Evolutionary conservation across 2,113 vertebrate genomes (phyloP).

Genomic region (Phalacrocorax carbo): DNA sequence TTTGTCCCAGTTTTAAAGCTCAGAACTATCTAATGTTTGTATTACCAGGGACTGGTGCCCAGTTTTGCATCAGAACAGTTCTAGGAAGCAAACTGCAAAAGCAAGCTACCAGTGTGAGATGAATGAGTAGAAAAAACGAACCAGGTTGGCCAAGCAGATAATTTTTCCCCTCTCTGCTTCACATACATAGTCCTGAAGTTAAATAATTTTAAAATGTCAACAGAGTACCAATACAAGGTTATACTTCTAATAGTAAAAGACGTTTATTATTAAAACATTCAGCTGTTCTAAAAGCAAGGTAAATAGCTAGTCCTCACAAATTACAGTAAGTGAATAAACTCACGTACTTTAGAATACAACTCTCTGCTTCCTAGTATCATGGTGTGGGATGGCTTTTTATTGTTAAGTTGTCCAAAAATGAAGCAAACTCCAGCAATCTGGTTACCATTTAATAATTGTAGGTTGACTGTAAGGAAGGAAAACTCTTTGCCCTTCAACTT

Average conservation of each 20-base stretch:
- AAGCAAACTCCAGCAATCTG: background rate
- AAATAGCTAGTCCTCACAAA: background rate
- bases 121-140: background rate
- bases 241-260: background rate
- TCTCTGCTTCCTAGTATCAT: background rate
- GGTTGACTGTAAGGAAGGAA: background rate
- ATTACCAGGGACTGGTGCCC: background rate
- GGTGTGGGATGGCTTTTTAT: background rate
- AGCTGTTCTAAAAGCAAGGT: background rate
- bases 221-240: background rate
- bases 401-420: background rate
- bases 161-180: background rate
- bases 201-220: conserved; percentile 13
- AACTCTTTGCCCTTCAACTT: background rate
- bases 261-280: conserved; percentile 16
- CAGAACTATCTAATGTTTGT: background rate
- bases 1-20: background rate
- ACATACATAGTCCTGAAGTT: background rate
- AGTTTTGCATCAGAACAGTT: background rate
- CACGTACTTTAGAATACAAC: background rate
- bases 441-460: background rate
- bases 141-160: background rate
- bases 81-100: background rate
- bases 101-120: background rate
- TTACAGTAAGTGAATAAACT: background rate